Percentiles rank a stretch among this genome's conserved stretches.
phyloP scores from a whole-genome alignment of 2,888 invertebrate genomes.

The Drosophila leonis region DNA sequence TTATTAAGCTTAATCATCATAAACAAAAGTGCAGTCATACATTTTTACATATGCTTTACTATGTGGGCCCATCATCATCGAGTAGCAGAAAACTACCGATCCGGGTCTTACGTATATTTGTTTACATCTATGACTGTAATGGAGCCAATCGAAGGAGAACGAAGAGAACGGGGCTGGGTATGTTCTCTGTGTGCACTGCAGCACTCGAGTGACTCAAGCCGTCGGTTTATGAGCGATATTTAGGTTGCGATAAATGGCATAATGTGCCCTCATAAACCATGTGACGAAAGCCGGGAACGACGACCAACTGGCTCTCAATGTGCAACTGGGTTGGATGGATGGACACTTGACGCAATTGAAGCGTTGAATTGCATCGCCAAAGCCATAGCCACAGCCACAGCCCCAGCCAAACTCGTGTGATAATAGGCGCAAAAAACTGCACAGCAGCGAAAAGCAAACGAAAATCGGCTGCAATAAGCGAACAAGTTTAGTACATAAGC shows the following conservation, averaged over 20 bases:
- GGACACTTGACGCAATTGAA: slow-evolving; percentile 70
- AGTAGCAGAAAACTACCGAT: slow-evolving; percentile 23
- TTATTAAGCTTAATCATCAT: slow-evolving; percentile 49
- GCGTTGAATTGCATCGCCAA: slow-evolving; percentile 46
- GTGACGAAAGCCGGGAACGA: slow-evolving; percentile 49
- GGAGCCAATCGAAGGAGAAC: not conserved
- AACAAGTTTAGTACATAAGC: slow-evolving; percentile 25
- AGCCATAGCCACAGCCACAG: not conserved
- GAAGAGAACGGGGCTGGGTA: not conserved
- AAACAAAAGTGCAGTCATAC: slow-evolving; percentile 50
- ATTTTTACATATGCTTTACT: slow-evolving; percentile 1
- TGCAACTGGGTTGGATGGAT: slow-evolving; percentile 4
- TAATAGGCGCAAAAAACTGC: slow-evolving; percentile 76
- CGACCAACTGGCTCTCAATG: slow-evolving; percentile 6
- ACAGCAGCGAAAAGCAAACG: slow-evolving; percentile 49
- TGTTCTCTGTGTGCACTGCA: slow-evolving; percentile 19
- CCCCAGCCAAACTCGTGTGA: slow-evolving; percentile 60
- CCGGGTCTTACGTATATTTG: slow-evolving; percentile 30
- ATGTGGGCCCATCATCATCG: slow-evolving; percentile 37
- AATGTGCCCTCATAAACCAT: slow-evolving; percentile 77
- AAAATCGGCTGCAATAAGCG: slow-evolving; percentile 51
- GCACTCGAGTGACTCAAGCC: slow-evolving; percentile 56
- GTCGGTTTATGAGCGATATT: slow-evolving; percentile 69
- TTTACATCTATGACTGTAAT: slow-evolving; percentile 12
- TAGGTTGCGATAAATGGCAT: slow-evolving; percentile 80